Conservation (phyloP, 2,888 invertebrate species). For the Drepanosiphum platanoidis region DNA sequence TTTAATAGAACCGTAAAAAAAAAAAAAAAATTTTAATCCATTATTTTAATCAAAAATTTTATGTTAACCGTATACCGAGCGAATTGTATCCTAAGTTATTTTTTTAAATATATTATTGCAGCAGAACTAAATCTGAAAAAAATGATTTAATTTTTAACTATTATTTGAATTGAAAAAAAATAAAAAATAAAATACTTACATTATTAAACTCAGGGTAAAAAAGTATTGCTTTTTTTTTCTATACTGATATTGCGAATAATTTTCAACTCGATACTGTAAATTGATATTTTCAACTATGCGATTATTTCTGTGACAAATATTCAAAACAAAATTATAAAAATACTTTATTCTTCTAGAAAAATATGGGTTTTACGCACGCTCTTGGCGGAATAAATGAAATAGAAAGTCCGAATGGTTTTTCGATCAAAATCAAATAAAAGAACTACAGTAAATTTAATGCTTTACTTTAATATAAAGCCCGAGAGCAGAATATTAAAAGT, state of each 20-base stretch:
- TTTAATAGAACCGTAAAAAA: too few relatives aligned
- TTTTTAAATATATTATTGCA: constrained; percentile 14
- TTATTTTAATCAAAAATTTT: too few relatives aligned
- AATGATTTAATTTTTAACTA: neutral
- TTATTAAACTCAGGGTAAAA: constrained; percentile 7
- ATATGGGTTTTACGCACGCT: too few relatives aligned
- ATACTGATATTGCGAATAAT: constrained; percentile 23
- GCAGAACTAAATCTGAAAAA: constrained; percentile 25
- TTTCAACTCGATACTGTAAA: neutral
- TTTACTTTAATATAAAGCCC: too few relatives aligned
- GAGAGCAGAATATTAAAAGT: too few relatives aligned
- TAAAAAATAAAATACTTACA: constrained; percentile 39
- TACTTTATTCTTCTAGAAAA: too few relatives aligned
- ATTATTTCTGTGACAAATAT: constrained; percentile 31
- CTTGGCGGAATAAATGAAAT: too few relatives aligned
- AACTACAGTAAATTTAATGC: neutral
- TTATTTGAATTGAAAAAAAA: neutral
- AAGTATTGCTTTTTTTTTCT: constrained; percentile 24
- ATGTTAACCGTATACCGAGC: neutral
- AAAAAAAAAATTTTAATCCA: too few relatives aligned
- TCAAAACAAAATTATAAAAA: neutral
- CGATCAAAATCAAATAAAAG: too few relatives aligned
- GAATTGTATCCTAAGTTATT: neutral
- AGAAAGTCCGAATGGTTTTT: too few relatives aligned
- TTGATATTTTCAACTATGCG: constrained; percentile 3